phyloP scores from a whole-genome alignment of 1,140 invertebrate species.

The Phymastichus coffea region DNA sequence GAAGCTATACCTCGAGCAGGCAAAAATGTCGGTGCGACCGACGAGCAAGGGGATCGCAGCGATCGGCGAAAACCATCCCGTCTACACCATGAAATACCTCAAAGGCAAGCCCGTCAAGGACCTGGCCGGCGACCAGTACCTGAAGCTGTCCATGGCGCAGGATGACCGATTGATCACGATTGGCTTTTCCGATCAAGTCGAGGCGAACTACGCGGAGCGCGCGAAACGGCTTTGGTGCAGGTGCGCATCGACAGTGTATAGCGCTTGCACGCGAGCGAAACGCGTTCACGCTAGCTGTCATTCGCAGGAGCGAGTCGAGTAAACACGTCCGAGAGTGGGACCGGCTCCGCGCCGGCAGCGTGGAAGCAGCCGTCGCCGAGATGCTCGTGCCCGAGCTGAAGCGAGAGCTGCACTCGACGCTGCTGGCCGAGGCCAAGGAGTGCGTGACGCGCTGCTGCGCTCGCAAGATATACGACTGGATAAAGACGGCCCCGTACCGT shows the following conservation, averaged over 20 bases:
- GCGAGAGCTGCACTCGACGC: constrained; percentile 79
- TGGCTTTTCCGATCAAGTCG: constrained; percentile 72
- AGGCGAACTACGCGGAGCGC: constrained; percentile 86
- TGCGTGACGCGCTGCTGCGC: constrained; percentile 82
- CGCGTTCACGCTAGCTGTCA: constrained; percentile 58
- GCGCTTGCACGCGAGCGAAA: too few relatives aligned
- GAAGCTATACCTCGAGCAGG: constrained; percentile 86
- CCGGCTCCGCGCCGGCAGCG: constrained; percentile 78
- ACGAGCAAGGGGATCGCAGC: constrained; percentile 92
- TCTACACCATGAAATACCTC: constrained; percentile 89
- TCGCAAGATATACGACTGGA: constrained; percentile 85
- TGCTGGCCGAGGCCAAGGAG: constrained; percentile 88
- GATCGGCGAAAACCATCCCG: constrained; percentile 90
- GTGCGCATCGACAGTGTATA: not conserved
- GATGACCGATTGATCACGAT: constrained; percentile 83
- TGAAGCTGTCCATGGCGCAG: constrained; percentile 81
- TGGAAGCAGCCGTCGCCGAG: constrained; percentile 84
- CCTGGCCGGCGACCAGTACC: constrained; percentile 85
- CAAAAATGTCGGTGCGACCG: constrained; percentile 78
- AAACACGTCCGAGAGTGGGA: constrained; percentile 98
- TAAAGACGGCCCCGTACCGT: constrained; percentile 84
- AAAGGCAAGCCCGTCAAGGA: constrained; percentile 93
- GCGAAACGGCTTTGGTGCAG: constrained; percentile 86
- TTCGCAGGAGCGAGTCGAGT: constrained; percentile 92
- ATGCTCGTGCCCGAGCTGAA: constrained; percentile 88